Conservation (phyloP, 2,888 invertebrate genomes). For the Pheosia tremula region DNA sequence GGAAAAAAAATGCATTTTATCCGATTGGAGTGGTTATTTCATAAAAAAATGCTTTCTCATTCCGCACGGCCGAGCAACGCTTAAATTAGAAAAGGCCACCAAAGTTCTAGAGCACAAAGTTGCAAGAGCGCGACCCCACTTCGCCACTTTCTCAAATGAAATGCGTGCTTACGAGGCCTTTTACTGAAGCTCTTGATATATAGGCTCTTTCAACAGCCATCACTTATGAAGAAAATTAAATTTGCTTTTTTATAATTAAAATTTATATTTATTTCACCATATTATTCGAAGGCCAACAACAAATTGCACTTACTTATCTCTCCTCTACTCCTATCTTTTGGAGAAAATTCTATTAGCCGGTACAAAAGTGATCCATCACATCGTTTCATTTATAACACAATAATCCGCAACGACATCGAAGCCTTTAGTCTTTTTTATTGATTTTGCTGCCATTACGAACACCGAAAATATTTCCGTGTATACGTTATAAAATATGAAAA, state of each 20-base stretch:
- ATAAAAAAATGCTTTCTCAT: slow-evolving; percentile 33
- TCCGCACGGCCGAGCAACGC: slow-evolving; percentile 29
- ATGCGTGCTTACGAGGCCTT: slow-evolving; percentile 49
- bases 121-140: slow-evolving; percentile 40
- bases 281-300: slow-evolving; percentile 16
- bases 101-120: slow-evolving; percentile 42
- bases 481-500: slow-evolving; percentile 25
- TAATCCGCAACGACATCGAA: slow-evolving; percentile 27
- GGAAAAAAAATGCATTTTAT: slow-evolving; percentile 38
- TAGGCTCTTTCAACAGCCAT: slow-evolving; percentile 37
- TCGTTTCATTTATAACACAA: slow-evolving; percentile 26
- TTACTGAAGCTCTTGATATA: slow-evolving; percentile 44
- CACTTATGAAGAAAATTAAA: slow-evolving; percentile 39
- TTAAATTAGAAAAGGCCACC: slow-evolving; percentile 43
- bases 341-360: slow-evolving; percentile 16
- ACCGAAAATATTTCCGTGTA: slow-evolving; percentile 17
- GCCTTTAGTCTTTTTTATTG: slow-evolving; percentile 25
- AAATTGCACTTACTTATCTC: slow-evolving; percentile 31
- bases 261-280: slow-evolving; percentile 30
- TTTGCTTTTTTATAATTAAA: slow-evolving; percentile 32
- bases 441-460: slow-evolving; percentile 27
- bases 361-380: slow-evolving; percentile 27
- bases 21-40: slow-evolving; percentile 28
- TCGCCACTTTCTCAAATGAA: slow-evolving; percentile 56
- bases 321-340: slow-evolving; percentile 19